A percentile compares a stretch with the other conserved stretches of the same genome.
Evolutionary conservation across 2,797 vertebrate species (phyloP).

Genomic region (Falco naumanni): DNA sequence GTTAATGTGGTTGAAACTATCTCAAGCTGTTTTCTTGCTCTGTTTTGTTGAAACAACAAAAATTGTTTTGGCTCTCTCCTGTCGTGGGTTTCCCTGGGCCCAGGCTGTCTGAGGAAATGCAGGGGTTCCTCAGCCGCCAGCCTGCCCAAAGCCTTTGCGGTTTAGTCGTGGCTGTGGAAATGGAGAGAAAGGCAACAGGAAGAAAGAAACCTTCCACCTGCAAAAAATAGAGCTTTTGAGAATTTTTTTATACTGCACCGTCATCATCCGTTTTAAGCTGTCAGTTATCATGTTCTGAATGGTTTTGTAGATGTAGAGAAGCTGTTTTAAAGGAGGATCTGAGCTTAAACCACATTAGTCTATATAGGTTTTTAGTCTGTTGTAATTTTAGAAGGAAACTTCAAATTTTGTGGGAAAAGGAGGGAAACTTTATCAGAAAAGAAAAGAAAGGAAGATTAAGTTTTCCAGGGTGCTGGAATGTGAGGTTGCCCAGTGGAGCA

Average conservation of each 20-base stretch:
- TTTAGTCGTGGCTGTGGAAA: not conserved
- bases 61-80: not conserved
- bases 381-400: not conserved
- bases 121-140: not conserved
- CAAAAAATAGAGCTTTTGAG: not conserved
- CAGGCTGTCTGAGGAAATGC: not conserved
- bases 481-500: not conserved
- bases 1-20: not conserved
- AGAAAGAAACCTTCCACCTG: not conserved
- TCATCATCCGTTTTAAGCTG: not conserved
- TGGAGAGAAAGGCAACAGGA: not conserved
- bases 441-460: not conserved
- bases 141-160: not conserved
- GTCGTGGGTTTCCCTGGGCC: not conserved
- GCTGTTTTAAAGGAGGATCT: not conserved
- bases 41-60: not conserved
- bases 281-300: not conserved
- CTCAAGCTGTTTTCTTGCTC: not conserved
- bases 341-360: not conserved
- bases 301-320: not conserved
- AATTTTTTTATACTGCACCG: not conserved
- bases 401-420: not conserved
- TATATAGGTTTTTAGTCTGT: not conserved
- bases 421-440: not conserved
- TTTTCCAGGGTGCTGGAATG: not conserved